These are phyloP conservation scores for Amblyopsis rosae DNA, from an alignment of 2,113 vertebrate genomes.

Conservation along the genomic window DNA sequence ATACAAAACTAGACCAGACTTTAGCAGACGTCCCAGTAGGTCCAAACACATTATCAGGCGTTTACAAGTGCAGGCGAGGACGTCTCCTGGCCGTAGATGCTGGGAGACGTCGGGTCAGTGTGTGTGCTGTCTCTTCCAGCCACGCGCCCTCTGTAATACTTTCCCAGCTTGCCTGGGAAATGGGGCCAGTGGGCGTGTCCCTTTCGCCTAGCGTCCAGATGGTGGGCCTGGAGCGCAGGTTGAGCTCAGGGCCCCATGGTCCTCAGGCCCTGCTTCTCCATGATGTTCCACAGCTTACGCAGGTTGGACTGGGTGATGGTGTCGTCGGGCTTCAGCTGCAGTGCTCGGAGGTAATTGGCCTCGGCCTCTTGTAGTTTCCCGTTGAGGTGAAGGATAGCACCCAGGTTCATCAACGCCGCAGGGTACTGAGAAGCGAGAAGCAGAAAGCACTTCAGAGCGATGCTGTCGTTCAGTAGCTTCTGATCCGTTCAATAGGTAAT, in stretches of 20 bases:
- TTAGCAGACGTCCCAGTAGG: conserved; percentile 26
- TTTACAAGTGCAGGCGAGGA: conserved; percentile 23
- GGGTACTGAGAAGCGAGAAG: conserved; percentile 82
- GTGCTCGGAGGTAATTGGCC: conserved; percentile 93
- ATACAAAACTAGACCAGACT: conserved; percentile 22
- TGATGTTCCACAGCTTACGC: conserved; percentile 98
- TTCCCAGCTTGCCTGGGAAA: not conserved
- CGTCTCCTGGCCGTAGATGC: conserved; percentile 49
- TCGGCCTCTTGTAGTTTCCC: conserved; percentile 92
- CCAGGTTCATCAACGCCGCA: conserved; percentile 96
- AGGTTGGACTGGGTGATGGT: conserved; percentile 97
- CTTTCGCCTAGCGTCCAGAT: conserved; percentile 34
- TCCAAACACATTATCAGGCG: conserved; percentile 43
- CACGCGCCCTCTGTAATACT: too few relatives aligned
- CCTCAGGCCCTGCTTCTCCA: conserved; percentile 97
- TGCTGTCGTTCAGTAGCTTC: not conserved
- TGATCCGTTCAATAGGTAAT: not conserved
- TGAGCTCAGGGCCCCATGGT: conserved; percentile 84
- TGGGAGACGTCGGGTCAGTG: conserved; percentile 2
- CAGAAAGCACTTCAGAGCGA: not conserved
- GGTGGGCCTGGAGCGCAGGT: conserved; percentile 20
- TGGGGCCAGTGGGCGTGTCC: conserved; percentile 2
- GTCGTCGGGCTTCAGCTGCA: conserved; percentile 95
- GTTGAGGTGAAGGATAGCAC: conserved; percentile 98
- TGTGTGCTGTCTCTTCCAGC: conserved; percentile 12